phyloP scores from a whole-genome alignment of 2,797 vertebrate genomes.

The Coregonus ussuriensis region DNA sequence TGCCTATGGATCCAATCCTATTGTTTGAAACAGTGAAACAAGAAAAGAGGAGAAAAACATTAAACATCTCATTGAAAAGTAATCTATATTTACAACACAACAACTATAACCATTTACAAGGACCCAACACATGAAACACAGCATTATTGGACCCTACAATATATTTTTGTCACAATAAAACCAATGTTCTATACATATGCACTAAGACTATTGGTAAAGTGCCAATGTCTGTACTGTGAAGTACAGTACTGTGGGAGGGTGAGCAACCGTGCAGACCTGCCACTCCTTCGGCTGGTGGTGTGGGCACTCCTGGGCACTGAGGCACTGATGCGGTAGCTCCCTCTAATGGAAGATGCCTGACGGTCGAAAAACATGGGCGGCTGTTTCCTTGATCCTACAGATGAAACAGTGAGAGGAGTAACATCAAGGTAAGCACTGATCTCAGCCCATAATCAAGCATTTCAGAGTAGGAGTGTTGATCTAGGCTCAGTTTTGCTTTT shows the following conservation, averaged over 20 bases:
- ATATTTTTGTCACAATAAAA: background rate
- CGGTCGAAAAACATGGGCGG: background rate
- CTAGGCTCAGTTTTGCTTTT: background rate
- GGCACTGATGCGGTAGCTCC: constrained; percentile 47
- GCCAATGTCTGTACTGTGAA: background rate
- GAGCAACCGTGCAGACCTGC: constrained; percentile 44
- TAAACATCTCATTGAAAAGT: background rate
- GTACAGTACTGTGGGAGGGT: background rate
- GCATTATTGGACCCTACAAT: background rate
- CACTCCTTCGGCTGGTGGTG: constrained; percentile 21
- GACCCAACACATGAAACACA: background rate
- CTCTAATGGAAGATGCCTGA: constrained; percentile 17
- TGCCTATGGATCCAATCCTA: background rate
- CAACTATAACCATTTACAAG: background rate
- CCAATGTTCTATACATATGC: background rate
- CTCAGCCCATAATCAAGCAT: background rate
- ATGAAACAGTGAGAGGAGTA: background rate
- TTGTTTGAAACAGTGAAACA: background rate
- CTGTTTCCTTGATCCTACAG: background rate
- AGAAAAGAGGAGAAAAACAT: background rate
- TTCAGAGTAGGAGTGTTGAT: background rate
- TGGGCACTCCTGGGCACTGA: constrained; percentile 34
- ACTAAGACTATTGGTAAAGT: background rate
- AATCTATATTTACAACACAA: background rate
- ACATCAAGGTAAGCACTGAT: constrained; percentile 16